Evolutionary conservation across 2,888 invertebrate species (phyloP).

Genomic region (Lysandra bellargus): DNA sequence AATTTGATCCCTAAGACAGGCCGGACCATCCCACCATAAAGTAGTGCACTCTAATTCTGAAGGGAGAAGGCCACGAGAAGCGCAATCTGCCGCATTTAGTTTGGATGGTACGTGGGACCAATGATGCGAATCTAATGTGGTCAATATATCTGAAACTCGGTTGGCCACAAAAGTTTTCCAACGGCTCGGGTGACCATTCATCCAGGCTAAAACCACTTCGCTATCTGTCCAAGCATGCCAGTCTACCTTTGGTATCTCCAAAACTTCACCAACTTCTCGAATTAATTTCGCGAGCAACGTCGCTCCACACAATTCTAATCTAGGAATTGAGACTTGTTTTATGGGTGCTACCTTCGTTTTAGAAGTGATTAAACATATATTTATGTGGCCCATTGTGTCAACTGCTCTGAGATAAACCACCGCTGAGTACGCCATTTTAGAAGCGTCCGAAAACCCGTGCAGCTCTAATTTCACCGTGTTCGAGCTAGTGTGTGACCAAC

Average conservation of each 20-base stretch:
- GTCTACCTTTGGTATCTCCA: conserved; percentile 18
- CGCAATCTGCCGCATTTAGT: not conserved
- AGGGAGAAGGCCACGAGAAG: not conserved
- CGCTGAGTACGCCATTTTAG: conserved; percentile 13
- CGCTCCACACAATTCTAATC: conserved; percentile 32
- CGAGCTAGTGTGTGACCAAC: conserved; percentile 14
- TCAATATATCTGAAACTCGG: conserved; percentile 39
- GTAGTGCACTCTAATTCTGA: conserved; percentile 31
- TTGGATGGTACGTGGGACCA: conserved; percentile 42
- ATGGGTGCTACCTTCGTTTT: conserved; percentile 35
- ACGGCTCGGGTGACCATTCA: conserved; percentile 33
- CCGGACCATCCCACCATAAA: not conserved
- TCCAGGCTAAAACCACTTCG: conserved; percentile 33
- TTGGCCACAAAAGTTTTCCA: conserved; percentile 35
- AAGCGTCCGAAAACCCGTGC: not conserved
- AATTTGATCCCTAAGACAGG: not conserved
- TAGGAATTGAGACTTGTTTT: conserved; percentile 32
- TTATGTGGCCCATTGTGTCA: conserved; percentile 19
- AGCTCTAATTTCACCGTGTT: not conserved
- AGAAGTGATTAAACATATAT: conserved; percentile 29
- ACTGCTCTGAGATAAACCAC: conserved; percentile 30
- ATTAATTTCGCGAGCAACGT: conserved; percentile 29
- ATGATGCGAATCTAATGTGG: conserved; percentile 32
- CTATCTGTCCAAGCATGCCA: conserved; percentile 36
- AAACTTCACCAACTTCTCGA: conserved; percentile 24